Percentiles rank a stretch among this genome's conserved stretches.
phyloP scores from a whole-genome alignment of 2,797 vertebrate genomes.

The Chloroceryle amazona region DNA sequence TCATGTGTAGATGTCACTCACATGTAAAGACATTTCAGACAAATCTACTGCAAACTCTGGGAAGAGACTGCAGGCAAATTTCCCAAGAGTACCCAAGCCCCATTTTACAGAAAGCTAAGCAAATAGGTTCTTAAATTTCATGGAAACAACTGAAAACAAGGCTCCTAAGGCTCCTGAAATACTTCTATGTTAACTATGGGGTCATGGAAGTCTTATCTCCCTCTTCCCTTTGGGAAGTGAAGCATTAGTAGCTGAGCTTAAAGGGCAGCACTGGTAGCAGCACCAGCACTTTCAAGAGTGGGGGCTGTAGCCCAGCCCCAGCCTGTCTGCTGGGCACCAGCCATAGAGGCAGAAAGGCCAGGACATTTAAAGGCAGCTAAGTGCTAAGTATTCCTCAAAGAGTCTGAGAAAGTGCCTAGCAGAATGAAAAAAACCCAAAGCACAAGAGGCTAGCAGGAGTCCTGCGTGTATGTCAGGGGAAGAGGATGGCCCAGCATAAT shows the following conservation, averaged over 20 bases:
- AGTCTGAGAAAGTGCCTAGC: not conserved
- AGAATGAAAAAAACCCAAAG: not conserved
- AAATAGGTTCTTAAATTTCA: not conserved
- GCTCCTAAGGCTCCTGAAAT: not conserved
- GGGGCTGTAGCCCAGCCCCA: rapidly evolving
- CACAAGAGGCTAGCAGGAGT: not conserved
- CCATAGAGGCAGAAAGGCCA: not conserved
- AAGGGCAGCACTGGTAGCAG: not conserved
- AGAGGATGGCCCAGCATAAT: rapidly evolving
- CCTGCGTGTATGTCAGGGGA: not conserved
- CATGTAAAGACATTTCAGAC: not conserved
- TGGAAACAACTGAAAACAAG: not conserved
- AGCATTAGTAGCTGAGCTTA: not conserved
- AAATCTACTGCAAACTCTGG: not conserved
- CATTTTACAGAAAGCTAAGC: not conserved
- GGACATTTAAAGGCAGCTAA: not conserved
- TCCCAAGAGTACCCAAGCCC: not conserved
- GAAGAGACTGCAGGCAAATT: not conserved
- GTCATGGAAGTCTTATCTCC: not conserved
- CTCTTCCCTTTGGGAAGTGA: not conserved
- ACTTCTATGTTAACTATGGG: not conserved
- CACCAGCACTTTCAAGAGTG: rapidly evolving
- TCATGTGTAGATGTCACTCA: slow-evolving; percentile 55
- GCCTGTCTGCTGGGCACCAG: not conserved
- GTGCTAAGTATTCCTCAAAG: not conserved